Conservation (phyloP, 2,888 invertebrate genomes). For the Leucozona laternaria region DNA sequence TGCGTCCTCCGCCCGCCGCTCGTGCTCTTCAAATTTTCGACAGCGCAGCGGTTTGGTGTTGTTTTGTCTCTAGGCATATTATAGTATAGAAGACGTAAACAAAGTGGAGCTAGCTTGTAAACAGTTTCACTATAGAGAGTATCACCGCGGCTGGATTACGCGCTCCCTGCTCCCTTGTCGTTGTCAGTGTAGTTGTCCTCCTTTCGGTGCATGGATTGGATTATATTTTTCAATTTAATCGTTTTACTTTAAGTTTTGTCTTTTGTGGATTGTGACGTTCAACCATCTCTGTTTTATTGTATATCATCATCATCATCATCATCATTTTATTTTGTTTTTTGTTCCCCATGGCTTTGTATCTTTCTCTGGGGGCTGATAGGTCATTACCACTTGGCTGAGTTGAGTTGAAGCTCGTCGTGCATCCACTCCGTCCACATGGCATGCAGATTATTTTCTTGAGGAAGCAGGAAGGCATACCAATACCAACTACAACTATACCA, state of each 20-base stretch:
- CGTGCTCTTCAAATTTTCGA: slow-evolving; percentile 2
- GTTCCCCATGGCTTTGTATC: slow-evolving; percentile 48
- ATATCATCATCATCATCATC: slow-evolving; percentile 20
- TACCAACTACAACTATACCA: neutral
- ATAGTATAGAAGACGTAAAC: slow-evolving; percentile 57
- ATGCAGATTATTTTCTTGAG: slow-evolving; percentile 37
- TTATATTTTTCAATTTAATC: slow-evolving; percentile 7
- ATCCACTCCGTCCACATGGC: slow-evolving; percentile 50
- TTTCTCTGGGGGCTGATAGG: slow-evolving; percentile 56
- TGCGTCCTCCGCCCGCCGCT: neutral
- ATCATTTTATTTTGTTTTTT: slow-evolving; percentile 38
- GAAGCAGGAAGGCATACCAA: slow-evolving; percentile 2
- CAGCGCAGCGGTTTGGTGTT: slow-evolving; percentile 22
- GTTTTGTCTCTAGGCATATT: slow-evolving; percentile 20
- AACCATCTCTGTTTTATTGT: slow-evolving; percentile 27
- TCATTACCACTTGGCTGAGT: slow-evolving; percentile 68
- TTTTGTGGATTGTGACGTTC: slow-evolving; percentile 27
- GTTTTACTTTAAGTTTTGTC: slow-evolving; percentile 13
- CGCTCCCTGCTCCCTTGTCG: slow-evolving; percentile 32
- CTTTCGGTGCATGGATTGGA: slow-evolving; percentile 23
- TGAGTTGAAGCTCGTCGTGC: slow-evolving; percentile 36
- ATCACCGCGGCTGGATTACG: slow-evolving; percentile 71
- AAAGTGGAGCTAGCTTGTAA: slow-evolving; percentile 65
- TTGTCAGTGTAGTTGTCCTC: neutral
- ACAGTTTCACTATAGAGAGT: slow-evolving; percentile 54